Evolutionary conservation across 2,888 invertebrate genomes (phyloP).

Genomic region (Junonia oenone): DNA sequence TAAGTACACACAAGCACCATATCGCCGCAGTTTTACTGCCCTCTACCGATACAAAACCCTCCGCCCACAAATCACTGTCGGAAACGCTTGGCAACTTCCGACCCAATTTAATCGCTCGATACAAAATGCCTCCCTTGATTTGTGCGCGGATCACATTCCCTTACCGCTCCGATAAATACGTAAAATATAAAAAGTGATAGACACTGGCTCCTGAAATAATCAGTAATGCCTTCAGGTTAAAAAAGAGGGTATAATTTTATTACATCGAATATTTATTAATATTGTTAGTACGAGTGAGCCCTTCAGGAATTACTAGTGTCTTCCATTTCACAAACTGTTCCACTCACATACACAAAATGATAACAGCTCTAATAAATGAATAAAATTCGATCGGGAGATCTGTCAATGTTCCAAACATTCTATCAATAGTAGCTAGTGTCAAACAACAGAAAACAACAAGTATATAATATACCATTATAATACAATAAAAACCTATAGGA

Average conservation of each 20-base stretch:
- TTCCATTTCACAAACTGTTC: conserved; percentile 7
- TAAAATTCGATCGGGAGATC: conserved; percentile 60
- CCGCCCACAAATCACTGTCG: conserved; percentile 36
- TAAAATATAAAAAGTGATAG: conserved; percentile 27
- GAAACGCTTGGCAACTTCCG: conserved; percentile 3
- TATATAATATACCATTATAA: conserved; percentile 67
- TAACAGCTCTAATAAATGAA: conserved; percentile 27
- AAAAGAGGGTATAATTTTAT: conserved; percentile 11
- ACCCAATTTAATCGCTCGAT: conserved; percentile 15
- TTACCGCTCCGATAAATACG: conserved; percentile 24
- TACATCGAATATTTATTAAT: conserved; percentile 1
- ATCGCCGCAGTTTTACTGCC: conserved; percentile 69
- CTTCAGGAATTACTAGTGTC: conserved; percentile 4
- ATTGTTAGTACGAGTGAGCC: conserved; percentile 1
- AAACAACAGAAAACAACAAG: conserved; percentile 66
- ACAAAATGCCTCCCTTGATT: not conserved
- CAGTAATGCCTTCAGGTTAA: conserved; percentile 5
- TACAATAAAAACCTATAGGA: conserved; percentile 70
- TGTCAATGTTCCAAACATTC: conserved; percentile 47
- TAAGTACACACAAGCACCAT: conserved; percentile 76
- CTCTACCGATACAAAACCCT: conserved; percentile 42
- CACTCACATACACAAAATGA: conserved; percentile 28
- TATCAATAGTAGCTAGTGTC: conserved; percentile 53
- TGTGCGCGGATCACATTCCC: conserved; percentile 24
- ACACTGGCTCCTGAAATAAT: conserved; percentile 20